A percentile compares a stretch with the other conserved stretches of the same genome.
Evolutionary conservation across 2,113 vertebrate species (phyloP).

Genomic region (Podarcis muralis): DNA sequence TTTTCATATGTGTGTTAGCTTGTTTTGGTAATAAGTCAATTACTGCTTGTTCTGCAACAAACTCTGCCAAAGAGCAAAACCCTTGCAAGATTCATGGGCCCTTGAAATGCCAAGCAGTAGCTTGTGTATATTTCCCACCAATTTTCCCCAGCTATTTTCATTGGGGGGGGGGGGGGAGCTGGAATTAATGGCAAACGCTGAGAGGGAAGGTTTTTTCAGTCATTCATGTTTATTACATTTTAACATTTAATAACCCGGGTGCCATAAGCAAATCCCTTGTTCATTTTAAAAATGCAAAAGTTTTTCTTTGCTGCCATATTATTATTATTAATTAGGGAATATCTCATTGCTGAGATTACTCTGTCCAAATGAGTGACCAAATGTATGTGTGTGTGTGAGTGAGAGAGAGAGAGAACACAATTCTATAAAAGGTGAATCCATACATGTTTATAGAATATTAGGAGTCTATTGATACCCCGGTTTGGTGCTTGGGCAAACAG

Average conservation of each 20-base stretch:
- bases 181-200: slow-evolving; percentile 59
- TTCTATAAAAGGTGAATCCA: too few relatives aligned
- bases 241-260: slow-evolving; percentile 77
- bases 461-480: neutral
- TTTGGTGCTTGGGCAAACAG: too few relatives aligned
- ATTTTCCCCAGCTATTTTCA: slow-evolving; percentile 47
- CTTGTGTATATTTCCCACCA: slow-evolving; percentile 43
- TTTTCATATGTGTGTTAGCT: neutral
- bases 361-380: neutral
- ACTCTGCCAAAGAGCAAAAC: slow-evolving; percentile 20
- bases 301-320: neutral
- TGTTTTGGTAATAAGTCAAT: slow-evolving; percentile 31
- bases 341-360: neutral
- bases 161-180: slow-evolving; percentile 35
- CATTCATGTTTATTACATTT: slow-evolving; percentile 74
- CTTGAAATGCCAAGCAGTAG: slow-evolving; percentile 13
- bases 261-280: slow-evolving; percentile 45
- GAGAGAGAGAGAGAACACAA: neutral
- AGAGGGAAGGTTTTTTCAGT: slow-evolving; percentile 70
- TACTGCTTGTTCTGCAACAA: slow-evolving; percentile 11
- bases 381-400: neutral
- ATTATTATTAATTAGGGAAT: slow-evolving; percentile 40
- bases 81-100: slow-evolving; percentile 34
- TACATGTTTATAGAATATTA: neutral
- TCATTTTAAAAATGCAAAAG: slow-evolving; percentile 35